These are phyloP conservation scores for Neodiprion fabricii DNA, from an alignment of 1,140 invertebrate genomes.

Conservation along the genomic window DNA sequence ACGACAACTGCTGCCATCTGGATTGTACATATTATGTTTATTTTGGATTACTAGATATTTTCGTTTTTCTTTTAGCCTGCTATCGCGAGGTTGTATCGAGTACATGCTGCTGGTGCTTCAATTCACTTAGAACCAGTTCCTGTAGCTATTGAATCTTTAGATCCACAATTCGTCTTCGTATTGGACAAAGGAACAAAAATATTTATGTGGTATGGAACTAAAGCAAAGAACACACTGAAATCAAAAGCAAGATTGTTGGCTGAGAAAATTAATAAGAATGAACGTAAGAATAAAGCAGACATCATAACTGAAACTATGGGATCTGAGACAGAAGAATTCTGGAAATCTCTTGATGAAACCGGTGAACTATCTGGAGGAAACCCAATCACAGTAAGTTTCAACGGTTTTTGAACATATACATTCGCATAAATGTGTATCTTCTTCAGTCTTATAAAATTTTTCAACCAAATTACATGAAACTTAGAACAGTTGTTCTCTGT, in stretches of 20 bases:
- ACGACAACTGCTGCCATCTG: too few species aligned
- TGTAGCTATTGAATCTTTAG: constrained; percentile 74
- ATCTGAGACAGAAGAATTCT: constrained; percentile 86
- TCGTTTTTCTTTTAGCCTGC: constrained; percentile 70
- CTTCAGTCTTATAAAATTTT: too few species aligned
- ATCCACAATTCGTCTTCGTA: constrained; percentile 92
- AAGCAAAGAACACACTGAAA: constrained; percentile 92
- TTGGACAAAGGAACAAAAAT: constrained; percentile 88
- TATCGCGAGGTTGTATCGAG: constrained; percentile 85
- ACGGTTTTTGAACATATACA: background rate
- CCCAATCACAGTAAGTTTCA: background rate
- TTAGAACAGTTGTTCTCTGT: constrained; percentile 27
- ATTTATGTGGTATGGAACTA: constrained; percentile 92
- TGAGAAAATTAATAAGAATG: constrained; percentile 99
- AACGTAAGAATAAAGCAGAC: constrained; percentile 94
- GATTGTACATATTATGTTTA: too few species aligned
- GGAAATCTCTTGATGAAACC: constrained; percentile 69
- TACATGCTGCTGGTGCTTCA: constrained; percentile 85
- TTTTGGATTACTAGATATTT: background rate
- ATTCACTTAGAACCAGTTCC: constrained; percentile 93
- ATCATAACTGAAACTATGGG: constrained; percentile 85
- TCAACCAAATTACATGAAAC: constrained; percentile 9
- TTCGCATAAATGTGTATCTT: too few species aligned
- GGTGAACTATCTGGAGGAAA: background rate
- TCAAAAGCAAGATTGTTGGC: constrained; percentile 94